These are phyloP conservation scores for Xanthorhoe designata DNA, from an alignment of 2,888 invertebrate species.

Conservation along the genomic window DNA sequence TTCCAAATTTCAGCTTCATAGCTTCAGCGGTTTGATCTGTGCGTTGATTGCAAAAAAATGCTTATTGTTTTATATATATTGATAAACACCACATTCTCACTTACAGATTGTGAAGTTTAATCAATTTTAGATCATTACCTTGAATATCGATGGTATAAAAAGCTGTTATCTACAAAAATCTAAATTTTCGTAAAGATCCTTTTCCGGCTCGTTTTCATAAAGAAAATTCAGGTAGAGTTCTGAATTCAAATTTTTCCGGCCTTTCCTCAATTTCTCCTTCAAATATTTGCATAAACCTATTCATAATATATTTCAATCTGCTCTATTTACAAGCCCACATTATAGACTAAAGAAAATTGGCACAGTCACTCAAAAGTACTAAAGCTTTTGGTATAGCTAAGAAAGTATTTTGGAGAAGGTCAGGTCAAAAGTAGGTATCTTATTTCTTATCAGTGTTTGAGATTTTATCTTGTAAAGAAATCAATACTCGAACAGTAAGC, in stretches of 20 bases:
- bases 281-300: conserved; percentile 29
- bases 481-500: no score
- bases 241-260: conserved; percentile 14
- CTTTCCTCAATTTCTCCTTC: conserved; percentile 16
- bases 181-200: conserved; percentile 1
- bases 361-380: neutral
- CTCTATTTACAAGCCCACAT: conserved; percentile 21
- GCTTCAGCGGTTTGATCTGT: no score
- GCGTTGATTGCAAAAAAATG: no score
- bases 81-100: no score
- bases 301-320: conserved; percentile 29
- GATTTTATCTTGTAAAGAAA: no score
- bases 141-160: neutral
- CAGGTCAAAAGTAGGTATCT: no score
- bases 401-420: no score
- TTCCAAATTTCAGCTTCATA: no score
- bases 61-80: no score
- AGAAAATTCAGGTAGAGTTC: conserved; percentile 17
- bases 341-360: neutral
- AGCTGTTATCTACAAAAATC: conserved; percentile 2
- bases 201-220: conserved; percentile 9
- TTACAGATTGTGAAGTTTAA: neutral
- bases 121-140: conserved; percentile 3
- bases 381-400: neutral
- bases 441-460: no score